phyloP scores from a whole-genome alignment of 2,888 invertebrate genomes.

The Amphimallon solstitiale region DNA sequence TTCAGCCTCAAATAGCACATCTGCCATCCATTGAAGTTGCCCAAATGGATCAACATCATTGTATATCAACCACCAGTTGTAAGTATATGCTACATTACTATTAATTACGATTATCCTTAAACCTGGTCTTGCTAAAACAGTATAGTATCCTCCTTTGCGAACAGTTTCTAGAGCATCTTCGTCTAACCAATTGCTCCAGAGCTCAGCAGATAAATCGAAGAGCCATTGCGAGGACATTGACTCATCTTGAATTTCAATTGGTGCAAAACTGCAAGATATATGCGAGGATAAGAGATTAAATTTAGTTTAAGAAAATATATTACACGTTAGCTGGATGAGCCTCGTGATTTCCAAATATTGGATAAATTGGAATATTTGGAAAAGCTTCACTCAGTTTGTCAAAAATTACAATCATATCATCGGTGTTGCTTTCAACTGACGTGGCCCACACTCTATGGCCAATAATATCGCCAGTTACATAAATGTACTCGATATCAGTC shows the following conservation, averaged over 20 bases:
- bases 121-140: too few species aligned
- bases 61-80: slow-evolving; percentile 57
- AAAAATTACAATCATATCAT: slow-evolving; percentile 68
- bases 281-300: too few species aligned
- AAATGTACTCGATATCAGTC: slow-evolving; percentile 71
- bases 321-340: slow-evolving; percentile 61
- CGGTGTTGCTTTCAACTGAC: slow-evolving; percentile 70
- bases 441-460: slow-evolving; percentile 90
- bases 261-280: too few species aligned
- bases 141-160: too few species aligned
- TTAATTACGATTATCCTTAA: too few species aligned
- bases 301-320: too few species aligned
- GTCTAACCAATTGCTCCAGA: too few species aligned
- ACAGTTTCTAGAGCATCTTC: too few species aligned
- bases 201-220: too few species aligned
- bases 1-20: slow-evolving; percentile 79
- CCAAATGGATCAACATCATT: slow-evolving; percentile 75
- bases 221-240: too few species aligned
- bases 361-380: slow-evolving; percentile 66
- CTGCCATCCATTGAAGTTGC: slow-evolving; percentile 84
- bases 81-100: too few species aligned
- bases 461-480: slow-evolving; percentile 89
- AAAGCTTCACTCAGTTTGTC: slow-evolving; percentile 61
- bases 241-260: too few species aligned
- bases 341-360: slow-evolving; percentile 77